phyloP scores from a whole-genome alignment of 2,797 vertebrate genomes.

The Epinephelus awoara region DNA sequence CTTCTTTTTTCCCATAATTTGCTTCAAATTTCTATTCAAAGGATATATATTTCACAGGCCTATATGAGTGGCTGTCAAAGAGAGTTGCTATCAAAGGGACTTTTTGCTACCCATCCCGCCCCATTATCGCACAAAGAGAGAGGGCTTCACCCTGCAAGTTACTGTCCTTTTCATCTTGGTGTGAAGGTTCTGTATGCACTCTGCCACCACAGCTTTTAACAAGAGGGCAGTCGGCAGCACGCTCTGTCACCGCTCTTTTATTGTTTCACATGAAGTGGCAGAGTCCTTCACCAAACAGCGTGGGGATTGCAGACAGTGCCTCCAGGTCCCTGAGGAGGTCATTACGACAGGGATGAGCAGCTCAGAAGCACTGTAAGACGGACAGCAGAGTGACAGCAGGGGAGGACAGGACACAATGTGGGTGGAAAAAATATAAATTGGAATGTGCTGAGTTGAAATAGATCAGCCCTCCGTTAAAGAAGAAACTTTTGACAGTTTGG shows the following conservation, averaged over 20 bases:
- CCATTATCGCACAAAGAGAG: conserved; percentile 49
- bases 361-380: conserved; percentile 65
- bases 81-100: conserved; percentile 42
- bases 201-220: conserved; percentile 63
- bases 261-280: conserved; percentile 73
- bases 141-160: conserved; percentile 46
- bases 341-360: conserved; percentile 82
- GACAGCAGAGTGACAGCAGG: conserved; percentile 75
- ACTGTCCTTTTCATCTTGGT: conserved; percentile 62
- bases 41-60: conserved; percentile 7
- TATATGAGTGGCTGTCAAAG: conserved; percentile 31
- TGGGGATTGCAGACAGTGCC: conserved; percentile 71
- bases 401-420: conserved; percentile 64
- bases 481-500: conserved; percentile 69
- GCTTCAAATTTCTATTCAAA: conserved; percentile 11
- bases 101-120: conserved; percentile 34
- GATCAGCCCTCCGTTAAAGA: conserved; percentile 54
- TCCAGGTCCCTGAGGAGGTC: conserved; percentile 84
- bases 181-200: conserved; percentile 54
- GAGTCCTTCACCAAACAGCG: conserved; percentile 75
- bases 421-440: conserved; percentile 70
- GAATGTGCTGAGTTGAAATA: conserved; percentile 72
- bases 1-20: background rate
- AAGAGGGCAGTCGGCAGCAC: conserved; percentile 50
- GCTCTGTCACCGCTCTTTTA: conserved; percentile 66